phyloP scores from a whole-genome alignment of 2,888 invertebrate species.

The Diogma glabrata region DNA sequence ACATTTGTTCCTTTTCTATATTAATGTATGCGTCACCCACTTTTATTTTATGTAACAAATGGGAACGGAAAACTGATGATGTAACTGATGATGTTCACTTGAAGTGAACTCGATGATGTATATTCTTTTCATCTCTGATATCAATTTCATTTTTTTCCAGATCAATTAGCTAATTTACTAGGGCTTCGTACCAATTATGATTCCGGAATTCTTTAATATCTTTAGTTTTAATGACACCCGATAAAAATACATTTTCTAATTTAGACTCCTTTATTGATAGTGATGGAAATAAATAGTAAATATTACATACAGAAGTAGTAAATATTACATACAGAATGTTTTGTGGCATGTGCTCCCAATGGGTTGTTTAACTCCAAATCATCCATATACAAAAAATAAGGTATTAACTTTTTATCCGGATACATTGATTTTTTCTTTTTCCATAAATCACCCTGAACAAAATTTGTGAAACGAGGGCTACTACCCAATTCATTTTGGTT shows the following conservation, averaged over 20 bases:
- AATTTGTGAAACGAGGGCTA: slow-evolving; percentile 11
- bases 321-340: slow-evolving; percentile 10
- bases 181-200: slow-evolving; percentile 8
- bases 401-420: slow-evolving; percentile 6
- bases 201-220: slow-evolving; percentile 11
- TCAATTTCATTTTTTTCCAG: slow-evolving; percentile 11
- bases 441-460: slow-evolving; percentile 15
- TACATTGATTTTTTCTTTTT: slow-evolving; percentile 12
- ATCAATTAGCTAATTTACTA: slow-evolving; percentile 11
- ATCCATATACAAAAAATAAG: background rate
- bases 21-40: background rate
- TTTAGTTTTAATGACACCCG: slow-evolving; percentile 11
- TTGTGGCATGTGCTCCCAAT: slow-evolving; percentile 9
- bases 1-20: no score
- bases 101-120: slow-evolving; percentile 1
- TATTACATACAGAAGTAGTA: slow-evolving; percentile 10
- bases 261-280: slow-evolving; percentile 5
- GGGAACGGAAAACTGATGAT: slow-evolving; percentile 10
- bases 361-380: background rate
- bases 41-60: slow-evolving; percentile 11
- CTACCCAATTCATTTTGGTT: slow-evolving; percentile 1
- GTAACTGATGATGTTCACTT: slow-evolving; percentile 13
- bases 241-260: slow-evolving; percentile 13
- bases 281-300: slow-evolving; percentile 11
- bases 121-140: slow-evolving; percentile 8